Evolutionary conservation across 2,113 vertebrate genomes (phyloP).

Genomic region (Mobula birostris): DNA sequence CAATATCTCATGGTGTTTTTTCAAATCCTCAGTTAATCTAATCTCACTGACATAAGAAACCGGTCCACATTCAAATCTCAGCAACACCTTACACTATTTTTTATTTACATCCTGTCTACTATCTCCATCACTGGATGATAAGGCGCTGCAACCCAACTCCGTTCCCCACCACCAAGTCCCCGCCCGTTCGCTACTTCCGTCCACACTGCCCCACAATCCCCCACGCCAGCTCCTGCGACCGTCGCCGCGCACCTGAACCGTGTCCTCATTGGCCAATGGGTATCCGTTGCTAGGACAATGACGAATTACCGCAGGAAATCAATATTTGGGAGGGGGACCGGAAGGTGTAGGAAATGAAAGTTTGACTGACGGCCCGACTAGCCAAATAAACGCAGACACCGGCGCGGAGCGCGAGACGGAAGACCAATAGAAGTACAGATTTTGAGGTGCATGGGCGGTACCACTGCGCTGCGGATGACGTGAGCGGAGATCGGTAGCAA

Average conservation of each 20-base stretch:
- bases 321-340: not conserved
- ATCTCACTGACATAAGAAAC: no score
- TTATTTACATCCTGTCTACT: no score
- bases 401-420: not conserved
- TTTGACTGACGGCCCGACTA: not conserved
- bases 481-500: conserved; percentile 19
- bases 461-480: not conserved
- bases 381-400: not conserved
- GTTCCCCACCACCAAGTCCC: no score
- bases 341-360: not conserved
- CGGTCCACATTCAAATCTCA: no score
- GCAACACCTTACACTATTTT: no score
- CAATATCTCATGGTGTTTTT: no score
- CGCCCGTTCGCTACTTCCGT: no score
- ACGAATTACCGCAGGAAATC: not conserved
- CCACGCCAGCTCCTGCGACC: no score
- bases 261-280: not conserved
- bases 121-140: no score
- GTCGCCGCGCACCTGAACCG: not conserved
- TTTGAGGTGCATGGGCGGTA: not conserved
- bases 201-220: no score
- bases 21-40: no score
- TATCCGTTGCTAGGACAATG: not conserved
- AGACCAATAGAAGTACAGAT: not conserved
- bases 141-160: no score